Evolutionary conservation across 2,888 invertebrate species (phyloP), one percentile per base, ranked within the genome.

Genomic region (Cantharis rufa): DNA sequence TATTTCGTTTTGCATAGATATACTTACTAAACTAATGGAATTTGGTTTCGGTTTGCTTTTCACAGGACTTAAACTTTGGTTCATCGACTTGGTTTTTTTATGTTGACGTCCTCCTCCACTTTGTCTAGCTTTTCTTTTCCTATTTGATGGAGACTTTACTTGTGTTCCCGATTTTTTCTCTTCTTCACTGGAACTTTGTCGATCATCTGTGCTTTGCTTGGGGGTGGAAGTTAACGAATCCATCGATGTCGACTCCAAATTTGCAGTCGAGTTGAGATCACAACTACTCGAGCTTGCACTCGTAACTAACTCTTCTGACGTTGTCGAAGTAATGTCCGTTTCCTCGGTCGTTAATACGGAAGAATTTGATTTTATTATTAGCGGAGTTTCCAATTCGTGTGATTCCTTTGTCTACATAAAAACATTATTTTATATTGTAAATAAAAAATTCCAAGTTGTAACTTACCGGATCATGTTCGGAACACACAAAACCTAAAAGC

Each of bases 401-500:
- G 78, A 78, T 62, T 80, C 78, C 71, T 76, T 81, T 27, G 69
- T 75, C 81, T 82, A 70, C n/a, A 78, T 75, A 68, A 68, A 64
- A 66, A 24, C 2, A 69, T 7, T 15, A 69, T 71, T 32, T 21
- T 48, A 48, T 9, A 48, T 48, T 2, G 27, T 61, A 69, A 69
- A 21, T 15, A 63, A 15, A 0, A 27, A 18, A 70, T 15, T 2
- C 1, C 1, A 15, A 32, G n/a, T 16, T 10, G 10, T 21, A 63
- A 74, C 79, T 77, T 79, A 82, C 82, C 2, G 82, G 80, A 73
- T 82, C 82, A 62, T 88, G 88, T 32, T 81, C 81, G 2, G 75
- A 82, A 77, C 88, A 88, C 11, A 87, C 80, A 75, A 86, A 88
- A 75, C 87, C 87, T 27, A 86, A 78, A 10, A 84, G 78, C 74